Percentiles rank a stretch among this genome's conserved stretches.
These are phyloP conservation scores for Taphrorychus bicolor DNA, from an alignment of 2,888 invertebrate species.

Conservation along the genomic window DNA sequence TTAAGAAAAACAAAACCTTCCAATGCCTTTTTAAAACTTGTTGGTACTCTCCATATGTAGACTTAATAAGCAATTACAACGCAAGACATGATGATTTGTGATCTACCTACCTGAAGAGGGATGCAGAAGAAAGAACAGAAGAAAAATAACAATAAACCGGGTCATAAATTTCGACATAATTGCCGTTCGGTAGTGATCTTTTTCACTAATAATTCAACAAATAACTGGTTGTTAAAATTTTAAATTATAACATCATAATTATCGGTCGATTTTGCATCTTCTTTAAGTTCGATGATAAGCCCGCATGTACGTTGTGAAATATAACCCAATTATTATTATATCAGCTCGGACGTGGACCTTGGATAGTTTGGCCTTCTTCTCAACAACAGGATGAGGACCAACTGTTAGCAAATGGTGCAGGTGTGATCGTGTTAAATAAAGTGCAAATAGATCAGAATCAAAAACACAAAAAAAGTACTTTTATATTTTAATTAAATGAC, in stretches of 20 bases:
- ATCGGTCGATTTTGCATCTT: conserved; percentile 16
- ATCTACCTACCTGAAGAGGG: conserved; percentile 27
- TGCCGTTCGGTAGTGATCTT: background rate
- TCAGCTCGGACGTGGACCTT: background rate
- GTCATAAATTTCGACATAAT: conserved; percentile 30
- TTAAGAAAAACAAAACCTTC: background rate
- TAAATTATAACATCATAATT: conserved; percentile 18
- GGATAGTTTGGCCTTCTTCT: too few species aligned
- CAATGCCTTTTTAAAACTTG: background rate
- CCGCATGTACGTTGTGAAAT: conserved; percentile 4
- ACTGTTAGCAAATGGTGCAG: too few species aligned
- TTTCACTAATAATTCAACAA: conserved; percentile 21
- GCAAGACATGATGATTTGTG: conserved; percentile 8
- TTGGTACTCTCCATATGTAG: too few species aligned
- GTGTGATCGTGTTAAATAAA: too few species aligned
- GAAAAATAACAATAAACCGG: conserved; percentile 23
- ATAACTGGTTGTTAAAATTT: conserved; percentile 20
- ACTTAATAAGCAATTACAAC: too few species aligned
- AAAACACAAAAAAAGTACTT: too few species aligned
- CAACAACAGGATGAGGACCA: too few species aligned
- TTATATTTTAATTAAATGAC: too few species aligned
- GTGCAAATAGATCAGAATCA: too few species aligned
- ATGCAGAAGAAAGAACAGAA: conserved; percentile 19
- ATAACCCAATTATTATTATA: conserved; percentile 8
- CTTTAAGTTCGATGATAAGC: background rate